A percentile compares a stretch with the other conserved stretches of the same genome.
phyloP scores from a whole-genome alignment of 2,113 vertebrate species.

The Bos javanicus region DNA sequence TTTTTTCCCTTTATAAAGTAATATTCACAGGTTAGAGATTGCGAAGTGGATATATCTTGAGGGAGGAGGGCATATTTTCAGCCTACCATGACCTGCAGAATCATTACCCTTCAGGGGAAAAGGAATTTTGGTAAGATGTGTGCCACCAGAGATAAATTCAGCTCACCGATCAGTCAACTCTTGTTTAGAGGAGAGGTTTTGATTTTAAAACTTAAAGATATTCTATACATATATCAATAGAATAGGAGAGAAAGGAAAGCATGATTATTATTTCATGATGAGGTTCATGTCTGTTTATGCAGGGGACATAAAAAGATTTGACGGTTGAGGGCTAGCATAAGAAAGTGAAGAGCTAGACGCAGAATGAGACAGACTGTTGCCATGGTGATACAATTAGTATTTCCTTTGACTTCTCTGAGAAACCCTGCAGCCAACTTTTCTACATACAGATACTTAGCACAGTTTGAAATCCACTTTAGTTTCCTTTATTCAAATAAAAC shows the following conservation, averaged over 20 bases:
- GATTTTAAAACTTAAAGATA: neutral
- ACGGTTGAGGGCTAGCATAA: neutral
- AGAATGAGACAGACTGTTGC: constrained; percentile 48
- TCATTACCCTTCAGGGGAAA: neutral
- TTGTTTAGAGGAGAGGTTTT: neutral
- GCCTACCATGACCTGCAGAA: neutral
- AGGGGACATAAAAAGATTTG: neutral
- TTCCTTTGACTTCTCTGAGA: constrained; percentile 55
- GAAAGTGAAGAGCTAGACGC: neutral
- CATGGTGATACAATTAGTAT: constrained; percentile 60
- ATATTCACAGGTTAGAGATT: neutral
- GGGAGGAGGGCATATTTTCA: neutral
- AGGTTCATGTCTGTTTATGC: neutral
- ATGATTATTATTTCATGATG: constrained; percentile 16
- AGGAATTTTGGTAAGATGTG: neutral
- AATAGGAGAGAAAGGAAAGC: neutral
- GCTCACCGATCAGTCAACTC: neutral
- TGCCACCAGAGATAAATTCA: neutral
- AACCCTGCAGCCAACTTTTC: constrained; percentile 51
- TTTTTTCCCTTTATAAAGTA: neutral
- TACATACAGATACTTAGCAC: constrained; percentile 54
- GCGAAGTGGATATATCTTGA: neutral
- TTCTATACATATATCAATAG: neutral
- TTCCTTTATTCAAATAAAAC: constrained; percentile 42
- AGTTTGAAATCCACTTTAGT: constrained; percentile 52